Conservation (phyloP, 2,888 invertebrate genomes). For the Syrista parreyssii region DNA sequence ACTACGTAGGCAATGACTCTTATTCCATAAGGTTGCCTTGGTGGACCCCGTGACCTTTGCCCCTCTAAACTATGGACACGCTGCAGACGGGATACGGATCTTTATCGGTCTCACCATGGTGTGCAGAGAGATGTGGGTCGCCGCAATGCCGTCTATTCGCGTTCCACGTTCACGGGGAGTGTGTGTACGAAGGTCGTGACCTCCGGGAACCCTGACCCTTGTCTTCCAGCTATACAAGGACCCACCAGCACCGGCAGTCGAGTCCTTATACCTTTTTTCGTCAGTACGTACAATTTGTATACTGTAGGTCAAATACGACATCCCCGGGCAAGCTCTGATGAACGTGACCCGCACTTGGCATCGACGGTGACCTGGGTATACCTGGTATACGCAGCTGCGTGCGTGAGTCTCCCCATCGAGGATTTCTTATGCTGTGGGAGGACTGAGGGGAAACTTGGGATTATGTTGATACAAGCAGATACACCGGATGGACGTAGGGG, state of each 20-base stretch:
- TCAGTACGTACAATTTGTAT: too few species aligned
- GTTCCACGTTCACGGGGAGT: constrained; percentile 12
- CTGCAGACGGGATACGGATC: background rate
- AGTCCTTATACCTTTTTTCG: too few species aligned
- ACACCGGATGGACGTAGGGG: background rate
- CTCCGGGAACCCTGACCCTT: constrained; percentile 18
- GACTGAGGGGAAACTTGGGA: background rate
- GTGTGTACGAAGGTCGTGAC: constrained; percentile 14
- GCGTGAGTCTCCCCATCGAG: background rate
- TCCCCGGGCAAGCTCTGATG: too few species aligned
- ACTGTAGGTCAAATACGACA: too few species aligned
- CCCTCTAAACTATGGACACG: background rate
- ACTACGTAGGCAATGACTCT: background rate
- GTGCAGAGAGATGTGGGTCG: constrained; percentile 27
- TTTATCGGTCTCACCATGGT: constrained; percentile 5
- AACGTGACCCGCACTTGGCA: too few species aligned
- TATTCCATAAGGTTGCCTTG: background rate
- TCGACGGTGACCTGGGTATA: background rate
- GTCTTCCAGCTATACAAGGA: background rate
- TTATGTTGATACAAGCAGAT: background rate
- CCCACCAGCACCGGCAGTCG: too few species aligned
- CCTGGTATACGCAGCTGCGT: background rate
- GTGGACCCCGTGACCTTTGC: background rate
- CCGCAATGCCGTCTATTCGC: constrained; percentile 28
- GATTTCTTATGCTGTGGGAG: background rate